phyloP scores from a whole-genome alignment of 2,113 vertebrate species.

The Nasalis larvatus region DNA sequence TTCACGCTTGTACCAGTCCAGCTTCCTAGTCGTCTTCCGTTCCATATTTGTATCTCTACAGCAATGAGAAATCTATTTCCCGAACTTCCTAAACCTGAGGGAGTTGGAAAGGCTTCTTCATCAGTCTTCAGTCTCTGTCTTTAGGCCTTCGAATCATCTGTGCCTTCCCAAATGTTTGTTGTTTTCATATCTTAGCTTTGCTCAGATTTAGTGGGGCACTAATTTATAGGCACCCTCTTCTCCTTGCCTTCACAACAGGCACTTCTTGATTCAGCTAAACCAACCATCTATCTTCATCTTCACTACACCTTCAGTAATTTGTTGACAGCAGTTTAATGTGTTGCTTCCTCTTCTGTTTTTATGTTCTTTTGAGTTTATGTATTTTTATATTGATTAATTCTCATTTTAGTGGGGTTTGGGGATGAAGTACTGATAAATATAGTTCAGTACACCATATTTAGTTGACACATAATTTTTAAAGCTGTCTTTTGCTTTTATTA shows the following conservation, averaged over 20 bases:
- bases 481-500: not conserved
- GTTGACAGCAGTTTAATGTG: not conserved
- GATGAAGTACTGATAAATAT: not conserved
- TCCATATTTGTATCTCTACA: not conserved
- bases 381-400: not conserved
- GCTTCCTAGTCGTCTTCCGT: not conserved
- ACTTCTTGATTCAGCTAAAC: not conserved
- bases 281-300: not conserved
- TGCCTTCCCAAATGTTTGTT: not conserved
- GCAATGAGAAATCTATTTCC: not conserved
- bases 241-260: not conserved
- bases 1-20: not conserved
- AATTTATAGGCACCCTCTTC: not conserved
- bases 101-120: not conserved
- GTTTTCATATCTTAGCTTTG: not conserved
- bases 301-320: not conserved
- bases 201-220: not conserved
- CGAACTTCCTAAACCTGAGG: not conserved
- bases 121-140: not conserved
- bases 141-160: slow-evolving; percentile 12
- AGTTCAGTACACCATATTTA: not conserved
- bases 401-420: not conserved
- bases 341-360: not conserved
- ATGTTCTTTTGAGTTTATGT: not conserved
- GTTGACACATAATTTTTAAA: not conserved